Evolutionary conservation across 2,797 vertebrate genomes (phyloP).

Genomic region (Scarus forsteni): DNA sequence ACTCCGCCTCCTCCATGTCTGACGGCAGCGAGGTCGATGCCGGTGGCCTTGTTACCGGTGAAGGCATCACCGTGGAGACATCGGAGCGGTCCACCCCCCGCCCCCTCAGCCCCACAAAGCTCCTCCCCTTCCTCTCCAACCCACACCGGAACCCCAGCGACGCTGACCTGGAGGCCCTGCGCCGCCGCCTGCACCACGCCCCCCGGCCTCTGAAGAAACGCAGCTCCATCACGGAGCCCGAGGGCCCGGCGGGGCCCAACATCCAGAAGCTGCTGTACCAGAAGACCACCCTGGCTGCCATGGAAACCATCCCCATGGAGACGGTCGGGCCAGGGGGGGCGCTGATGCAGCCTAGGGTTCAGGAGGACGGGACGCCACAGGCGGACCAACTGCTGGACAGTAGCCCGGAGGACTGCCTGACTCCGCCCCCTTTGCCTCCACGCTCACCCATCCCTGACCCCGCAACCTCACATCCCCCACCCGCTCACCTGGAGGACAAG

Average conservation of each 20-base stretch:
- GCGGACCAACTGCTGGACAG: slow-evolving; percentile 24
- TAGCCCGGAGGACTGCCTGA: slow-evolving; percentile 62
- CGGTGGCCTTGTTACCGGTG: neutral
- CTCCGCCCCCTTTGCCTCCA: slow-evolving; percentile 59
- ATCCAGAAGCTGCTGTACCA: slow-evolving; percentile 97
- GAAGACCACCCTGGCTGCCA: slow-evolving; percentile 94
- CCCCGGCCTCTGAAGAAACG: slow-evolving; percentile 96
- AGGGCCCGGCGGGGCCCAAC: slow-evolving; percentile 92
- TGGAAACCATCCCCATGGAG: slow-evolving; percentile 87
- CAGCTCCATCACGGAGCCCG: slow-evolving; percentile 95
- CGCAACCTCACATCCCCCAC: slow-evolving; percentile 44
- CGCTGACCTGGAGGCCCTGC: slow-evolving; percentile 89
- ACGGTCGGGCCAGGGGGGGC: slow-evolving; percentile 29
- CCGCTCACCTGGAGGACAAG: slow-evolving; percentile 45
- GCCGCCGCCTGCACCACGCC: slow-evolving; percentile 91
- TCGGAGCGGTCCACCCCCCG: slow-evolving; percentile 81
- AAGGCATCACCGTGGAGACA: slow-evolving; percentile 20
- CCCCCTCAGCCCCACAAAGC: slow-evolving; percentile 95
- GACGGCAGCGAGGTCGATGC: slow-evolving; percentile 71
- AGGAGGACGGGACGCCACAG: slow-evolving; percentile 4
- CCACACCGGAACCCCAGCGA: slow-evolving; percentile 92
- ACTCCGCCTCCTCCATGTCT: slow-evolving; percentile 71
- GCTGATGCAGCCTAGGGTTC: slow-evolving; percentile 31
- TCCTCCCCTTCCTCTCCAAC: slow-evolving; percentile 90
- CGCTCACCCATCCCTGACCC: slow-evolving; percentile 76